Conservation (phyloP, 1,140 invertebrate genomes). For the Bombus pyrosoma region DNA sequence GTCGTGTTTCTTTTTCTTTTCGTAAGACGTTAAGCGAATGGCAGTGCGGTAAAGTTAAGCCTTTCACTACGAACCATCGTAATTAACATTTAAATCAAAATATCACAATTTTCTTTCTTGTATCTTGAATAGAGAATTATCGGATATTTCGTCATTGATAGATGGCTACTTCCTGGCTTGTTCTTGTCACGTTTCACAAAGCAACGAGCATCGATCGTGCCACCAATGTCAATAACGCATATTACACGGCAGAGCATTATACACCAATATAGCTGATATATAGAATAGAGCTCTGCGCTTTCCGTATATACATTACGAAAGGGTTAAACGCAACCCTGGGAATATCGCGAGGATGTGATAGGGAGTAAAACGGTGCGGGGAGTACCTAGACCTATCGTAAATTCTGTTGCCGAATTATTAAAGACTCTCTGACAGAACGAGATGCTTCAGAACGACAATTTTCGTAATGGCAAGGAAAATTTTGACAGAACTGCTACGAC, state of each 20-base stretch:
- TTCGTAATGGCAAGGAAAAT: background rate
- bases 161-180: background rate
- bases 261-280: background rate
- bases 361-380: too few species aligned
- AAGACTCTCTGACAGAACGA: background rate
- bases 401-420: background rate
- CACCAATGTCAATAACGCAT: background rate
- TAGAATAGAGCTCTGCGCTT: too few species aligned
- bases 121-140: background rate
- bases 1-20: too few species aligned
- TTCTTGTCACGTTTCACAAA: background rate
- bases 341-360: background rate
- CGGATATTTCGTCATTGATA: background rate
- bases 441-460: background rate
- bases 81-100: background rate
- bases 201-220: background rate
- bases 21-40: background rate
- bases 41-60: background rate
- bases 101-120: background rate
- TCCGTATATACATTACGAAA: background rate
- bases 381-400: background rate
- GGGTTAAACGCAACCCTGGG: background rate
- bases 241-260: background rate
- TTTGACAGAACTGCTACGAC: too few species aligned
- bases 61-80: background rate